Evolutionary conservation across 2,888 invertebrate species (phyloP).

Genomic region (Mamestra brassicae): DNA sequence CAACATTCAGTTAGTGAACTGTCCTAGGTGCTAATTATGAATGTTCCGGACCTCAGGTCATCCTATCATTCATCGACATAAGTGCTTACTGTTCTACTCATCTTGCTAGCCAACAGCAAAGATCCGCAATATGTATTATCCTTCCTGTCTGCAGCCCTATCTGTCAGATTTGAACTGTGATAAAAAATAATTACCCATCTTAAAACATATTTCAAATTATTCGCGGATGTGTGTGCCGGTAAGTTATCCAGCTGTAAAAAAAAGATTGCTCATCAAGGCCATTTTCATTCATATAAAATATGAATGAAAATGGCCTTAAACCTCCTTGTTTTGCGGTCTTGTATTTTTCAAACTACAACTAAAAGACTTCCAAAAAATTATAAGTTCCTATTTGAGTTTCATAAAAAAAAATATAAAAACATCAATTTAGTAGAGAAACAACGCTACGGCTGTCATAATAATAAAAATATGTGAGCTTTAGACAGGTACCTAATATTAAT

Average conservation of each 20-base stretch:
- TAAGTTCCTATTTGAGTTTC: not conserved
- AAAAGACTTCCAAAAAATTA: not conserved
- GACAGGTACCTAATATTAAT: no score
- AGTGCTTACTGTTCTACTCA: no score
- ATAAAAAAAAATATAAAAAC: no score
- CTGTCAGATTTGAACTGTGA: slow-evolving; percentile 5
- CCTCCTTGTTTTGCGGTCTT: not conserved
- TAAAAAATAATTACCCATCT: not conserved
- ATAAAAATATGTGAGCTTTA: no score
- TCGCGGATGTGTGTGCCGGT: not conserved
- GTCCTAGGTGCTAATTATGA: not conserved
- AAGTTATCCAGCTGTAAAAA: not conserved
- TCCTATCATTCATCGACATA: not conserved
- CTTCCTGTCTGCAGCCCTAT: slow-evolving; percentile 11
- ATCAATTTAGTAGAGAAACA: no score
- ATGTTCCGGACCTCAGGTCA: not conserved
- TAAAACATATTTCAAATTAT: not conserved
- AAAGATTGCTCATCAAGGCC: no score
- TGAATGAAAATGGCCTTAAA: not conserved
- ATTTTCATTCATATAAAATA: no score
- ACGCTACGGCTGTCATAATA: no score
- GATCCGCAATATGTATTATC: slow-evolving; percentile 16
- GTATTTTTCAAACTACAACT: not conserved
- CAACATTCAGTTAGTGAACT: not conserved
- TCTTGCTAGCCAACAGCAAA: slow-evolving; percentile 2